Base-by-base conservation (phyloP, 2,113 vertebrate species). In the Albula goreensis region DNA sequence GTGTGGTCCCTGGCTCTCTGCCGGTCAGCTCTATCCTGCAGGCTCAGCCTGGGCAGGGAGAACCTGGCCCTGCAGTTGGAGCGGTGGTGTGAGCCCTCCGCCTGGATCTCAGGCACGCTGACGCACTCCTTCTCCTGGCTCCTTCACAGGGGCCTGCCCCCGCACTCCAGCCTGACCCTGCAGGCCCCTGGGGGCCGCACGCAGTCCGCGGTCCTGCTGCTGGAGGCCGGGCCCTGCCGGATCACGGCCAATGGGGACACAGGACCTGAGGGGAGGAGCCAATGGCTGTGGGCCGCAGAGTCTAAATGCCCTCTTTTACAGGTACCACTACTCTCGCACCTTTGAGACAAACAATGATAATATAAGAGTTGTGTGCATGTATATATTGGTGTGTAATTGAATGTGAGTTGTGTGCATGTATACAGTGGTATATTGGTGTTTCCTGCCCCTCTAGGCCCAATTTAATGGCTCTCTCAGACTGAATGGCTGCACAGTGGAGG, bases 211-310 rank as follows among this genome's bases (percentile, higher is more conserved):
- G 51, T 85, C 41, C 57, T 97, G 74, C 66, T 93, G 78, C 87
- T 97, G 86, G 95, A 91, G 88, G 88, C 90, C 57, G 97, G 95
- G 49, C 89, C 85, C 0, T 97, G 96, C 91, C 92, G 5, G 10
- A 81, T 97, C 49, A 91, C 88, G 86, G 94, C 94, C 25, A 90
- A 83, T 22, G 93, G 91, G 74, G 90, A 93, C 70, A 31, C 87
- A 63, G 81, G 0, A 9, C 0, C 79, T 77, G 89, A 83, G 79
- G 91, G 91, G 81, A 91, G 82, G 84, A 85, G 89, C 63, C 89
- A 86, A 13, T 95, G 95, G 95, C 90, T 92, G 0, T 92, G 96
- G 94, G 89, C 92, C 88, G 78, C 94, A 9, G 93, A 96, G 89
- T 82, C 92, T 1, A 88, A 90, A 1, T 96, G 96, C 79, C 93